Base-by-base conservation (phyloP, 2,888 invertebrate species). In the Therioaphis trifolii region DNA sequence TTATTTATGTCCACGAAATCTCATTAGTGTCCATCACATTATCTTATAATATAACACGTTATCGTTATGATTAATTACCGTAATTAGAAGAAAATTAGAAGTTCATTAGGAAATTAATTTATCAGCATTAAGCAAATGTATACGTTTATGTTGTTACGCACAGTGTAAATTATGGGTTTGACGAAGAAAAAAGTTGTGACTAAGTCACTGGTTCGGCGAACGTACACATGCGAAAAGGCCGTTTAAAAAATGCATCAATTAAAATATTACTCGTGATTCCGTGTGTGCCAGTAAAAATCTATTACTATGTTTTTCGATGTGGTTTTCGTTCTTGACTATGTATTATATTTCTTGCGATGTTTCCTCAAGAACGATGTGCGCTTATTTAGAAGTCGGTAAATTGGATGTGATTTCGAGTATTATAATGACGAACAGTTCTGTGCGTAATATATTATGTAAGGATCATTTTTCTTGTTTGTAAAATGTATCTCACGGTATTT, bases 71-170 rank as follows among this genome's bases (percentile, higher is more conserved):
- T 52, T 52, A 52, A 52, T 72, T n/a, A 9, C 52, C 9, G 72
- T 52, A 35, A 52, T 72, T 72, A 52, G 72, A 52, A 72, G 72
- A 21, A 72, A 35, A 52, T 72, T 72, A 72, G 71, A 49, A 49
- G n/a, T n/a, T 55, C 29, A 52, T 55, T 52, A 72, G 0, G 72
- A 21, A 35, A 21, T 52, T 52, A 21, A 72, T 35, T 52, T 14
- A 55, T 72, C 21, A 72, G 21, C 52, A 7, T 52, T 35, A 18
- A 49, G n/a, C 29, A 52, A 18, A 55, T 21, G 12, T 9, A 58
- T 4, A 24, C 21, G 12, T 14, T 12, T 7, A 58, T 58, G 58
- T 0, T 12, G 24, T 3, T 21, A 4, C 24, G 9, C 58, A 0
- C n/a, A n/a, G n/a, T n/a, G n/a, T n/a, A n/a, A n/a, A n/a, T n/a